Conservation (phyloP, 2,888 invertebrate species). For the Ecliptopera silaceata region DNA sequence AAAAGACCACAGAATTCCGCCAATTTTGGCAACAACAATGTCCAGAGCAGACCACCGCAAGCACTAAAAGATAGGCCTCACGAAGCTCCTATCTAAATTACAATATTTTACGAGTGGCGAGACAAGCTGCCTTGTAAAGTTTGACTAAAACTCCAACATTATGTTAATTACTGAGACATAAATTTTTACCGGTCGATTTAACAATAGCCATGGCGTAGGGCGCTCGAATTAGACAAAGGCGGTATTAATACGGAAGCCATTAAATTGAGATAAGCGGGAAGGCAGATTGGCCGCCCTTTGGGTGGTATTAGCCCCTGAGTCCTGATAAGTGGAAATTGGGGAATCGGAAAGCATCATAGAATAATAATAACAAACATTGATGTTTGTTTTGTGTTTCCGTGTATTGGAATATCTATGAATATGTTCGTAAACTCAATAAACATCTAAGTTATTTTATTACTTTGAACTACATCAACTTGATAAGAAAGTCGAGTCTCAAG, state of each 20-base stretch:
- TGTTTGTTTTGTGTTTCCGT: no score
- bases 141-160: constrained; percentile 33
- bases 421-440: no score
- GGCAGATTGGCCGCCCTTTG: constrained; percentile 80
- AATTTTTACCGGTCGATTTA: constrained; percentile 76
- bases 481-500: no score
- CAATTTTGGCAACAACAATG: constrained; percentile 9
- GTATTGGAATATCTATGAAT: no score
- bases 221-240: constrained; percentile 80
- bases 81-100: constrained; percentile 27
- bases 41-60: constrained; percentile 17
- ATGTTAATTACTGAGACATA: constrained; percentile 47
- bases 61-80: constrained; percentile 27
- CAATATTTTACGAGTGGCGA: constrained; percentile 31
- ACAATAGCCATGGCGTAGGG: constrained; percentile 64
- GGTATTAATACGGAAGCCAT: constrained; percentile 82
- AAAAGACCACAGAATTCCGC: constrained; percentile 6
- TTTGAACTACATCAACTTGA: no score
- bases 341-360: constrained; percentile 65
- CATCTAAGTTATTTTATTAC: no score
- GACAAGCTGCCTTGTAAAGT: constrained; percentile 28
- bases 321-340: constrained; percentile 76
- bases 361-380: constrained; percentile 38
- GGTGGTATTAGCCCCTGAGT: constrained; percentile 78
- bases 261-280: constrained; percentile 77